These are phyloP conservation scores for Leptinotarsa lineolata DNA, from an alignment of 1,140 invertebrate species.

Conservation along the genomic window DNA sequence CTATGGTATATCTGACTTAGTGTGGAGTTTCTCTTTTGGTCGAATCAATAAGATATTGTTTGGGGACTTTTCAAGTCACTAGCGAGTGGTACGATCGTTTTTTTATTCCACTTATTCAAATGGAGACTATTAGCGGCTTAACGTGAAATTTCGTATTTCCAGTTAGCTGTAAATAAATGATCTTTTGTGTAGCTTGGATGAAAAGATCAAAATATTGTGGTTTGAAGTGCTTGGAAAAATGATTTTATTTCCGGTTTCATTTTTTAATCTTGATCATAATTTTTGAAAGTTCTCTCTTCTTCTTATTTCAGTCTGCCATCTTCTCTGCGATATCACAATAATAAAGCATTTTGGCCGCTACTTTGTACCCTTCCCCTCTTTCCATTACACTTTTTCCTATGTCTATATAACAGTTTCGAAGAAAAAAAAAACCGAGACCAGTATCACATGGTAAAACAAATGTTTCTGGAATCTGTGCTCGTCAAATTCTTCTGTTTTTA, in stretches of 20 bases:
- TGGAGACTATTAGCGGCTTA: constrained; percentile 31
- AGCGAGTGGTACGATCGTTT: constrained; percentile 40
- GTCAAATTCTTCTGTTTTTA: constrained; percentile 24
- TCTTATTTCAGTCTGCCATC: constrained; percentile 23
- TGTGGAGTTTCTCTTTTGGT: not conserved
- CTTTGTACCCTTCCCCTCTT: constrained; percentile 14
- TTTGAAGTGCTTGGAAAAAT: constrained; percentile 35
- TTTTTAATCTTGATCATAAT: constrained; percentile 32
- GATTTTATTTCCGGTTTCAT: constrained; percentile 23
- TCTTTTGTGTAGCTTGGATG: constrained; percentile 32
- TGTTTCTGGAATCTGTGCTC: not conserved
- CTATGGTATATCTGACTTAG: not conserved
- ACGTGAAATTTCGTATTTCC: constrained; percentile 20
- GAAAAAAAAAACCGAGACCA: constrained; percentile 21
- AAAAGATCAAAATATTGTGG: constrained; percentile 34
- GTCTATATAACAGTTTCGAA: constrained; percentile 39
- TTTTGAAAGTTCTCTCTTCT: constrained; percentile 33
- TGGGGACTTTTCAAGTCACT: constrained; percentile 35
- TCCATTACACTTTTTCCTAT: constrained; percentile 37
- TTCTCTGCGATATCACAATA: constrained; percentile 18
- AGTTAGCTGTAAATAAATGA: too few relatives aligned
- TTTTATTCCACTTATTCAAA: constrained; percentile 42
- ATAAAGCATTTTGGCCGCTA: constrained; percentile 20
- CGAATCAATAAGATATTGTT: constrained; percentile 7
- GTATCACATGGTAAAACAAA: not conserved